Evolutionary conservation across 1,140 invertebrate species (phyloP).

Genomic region (Neodiprion lecontei): DNA sequence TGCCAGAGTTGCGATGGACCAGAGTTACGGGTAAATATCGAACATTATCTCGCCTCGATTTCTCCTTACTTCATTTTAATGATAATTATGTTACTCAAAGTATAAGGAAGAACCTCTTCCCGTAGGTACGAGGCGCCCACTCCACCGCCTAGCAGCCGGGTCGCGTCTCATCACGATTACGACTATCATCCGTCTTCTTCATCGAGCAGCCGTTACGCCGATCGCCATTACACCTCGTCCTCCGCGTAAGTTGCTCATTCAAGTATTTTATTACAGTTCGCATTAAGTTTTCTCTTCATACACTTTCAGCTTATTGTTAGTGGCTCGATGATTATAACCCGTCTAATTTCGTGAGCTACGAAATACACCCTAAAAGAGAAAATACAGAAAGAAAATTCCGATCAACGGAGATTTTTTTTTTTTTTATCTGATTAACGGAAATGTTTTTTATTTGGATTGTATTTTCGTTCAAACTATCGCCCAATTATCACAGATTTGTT

Average conservation of each 20-base stretch:
- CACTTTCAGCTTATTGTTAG: too few species aligned
- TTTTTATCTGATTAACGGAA: conserved; percentile 10
- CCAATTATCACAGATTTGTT: too few species aligned
- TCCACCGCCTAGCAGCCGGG: conserved; percentile 41
- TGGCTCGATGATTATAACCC: too few species aligned
- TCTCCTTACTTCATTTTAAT: background rate
- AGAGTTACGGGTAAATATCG: conserved; percentile 69
- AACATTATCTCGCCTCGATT: background rate
- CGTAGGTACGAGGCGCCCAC: conserved; percentile 44
- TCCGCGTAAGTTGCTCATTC: conserved; percentile 39
- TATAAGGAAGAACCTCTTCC: conserved; percentile 13
- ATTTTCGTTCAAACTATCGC: too few species aligned
- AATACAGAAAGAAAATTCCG: background rate
- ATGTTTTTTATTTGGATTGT: conserved; percentile 14
- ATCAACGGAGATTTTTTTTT: conserved; percentile 16
- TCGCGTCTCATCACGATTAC: conserved; percentile 47
- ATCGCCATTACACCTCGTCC: conserved; percentile 47
- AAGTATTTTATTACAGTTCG: too few species aligned
- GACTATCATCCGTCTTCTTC: conserved; percentile 45
- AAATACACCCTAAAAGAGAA: too few species aligned
- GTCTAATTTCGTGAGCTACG: too few species aligned
- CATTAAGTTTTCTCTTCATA: conserved; percentile 1
- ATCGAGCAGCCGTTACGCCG: conserved; percentile 43
- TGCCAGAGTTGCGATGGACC: conserved; percentile 80
- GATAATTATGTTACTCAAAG: conserved; percentile 17